Conservation (phyloP, 2,888 invertebrate species). For the Achlya flavicornis region DNA sequence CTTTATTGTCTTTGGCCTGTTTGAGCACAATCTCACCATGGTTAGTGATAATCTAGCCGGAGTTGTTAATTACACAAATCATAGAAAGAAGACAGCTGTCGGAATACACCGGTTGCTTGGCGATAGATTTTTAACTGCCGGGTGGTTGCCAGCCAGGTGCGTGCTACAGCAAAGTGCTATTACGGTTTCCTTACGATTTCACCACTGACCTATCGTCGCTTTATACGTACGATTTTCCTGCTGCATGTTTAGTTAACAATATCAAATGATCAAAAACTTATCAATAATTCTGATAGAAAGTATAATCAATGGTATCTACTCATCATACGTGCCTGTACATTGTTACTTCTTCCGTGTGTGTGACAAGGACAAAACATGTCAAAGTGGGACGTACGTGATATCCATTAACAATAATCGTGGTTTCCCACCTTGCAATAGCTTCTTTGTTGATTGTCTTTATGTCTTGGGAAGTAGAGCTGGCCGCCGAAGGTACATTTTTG, state of each 20-base stretch:
- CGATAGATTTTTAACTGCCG: no score
- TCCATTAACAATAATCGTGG: slow-evolving; percentile 22
- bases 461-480: not conserved
- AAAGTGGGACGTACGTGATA: slow-evolving; percentile 39
- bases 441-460: slow-evolving; percentile 5
- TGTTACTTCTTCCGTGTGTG: slow-evolving; percentile 11
- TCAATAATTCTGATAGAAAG: slow-evolving; percentile 17
- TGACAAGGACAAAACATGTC: slow-evolving; percentile 28
- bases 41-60: no score
- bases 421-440: not conserved
- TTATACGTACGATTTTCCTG: not conserved
- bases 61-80: no score
- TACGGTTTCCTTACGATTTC: no score
- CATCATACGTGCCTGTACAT: slow-evolving; percentile 7
- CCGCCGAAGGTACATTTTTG: not conserved
- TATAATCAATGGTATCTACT: slow-evolving; percentile 8
- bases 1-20: no score
- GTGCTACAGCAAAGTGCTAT: no score
- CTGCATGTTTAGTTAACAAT: not conserved
- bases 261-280: not conserved
- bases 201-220: no score
- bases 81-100: no score
- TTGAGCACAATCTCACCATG: no score
- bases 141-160: no score
- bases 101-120: no score